Base-by-base conservation (phyloP, 2,888 invertebrate genomes). In the Himalopsyche japonica region DNA sequence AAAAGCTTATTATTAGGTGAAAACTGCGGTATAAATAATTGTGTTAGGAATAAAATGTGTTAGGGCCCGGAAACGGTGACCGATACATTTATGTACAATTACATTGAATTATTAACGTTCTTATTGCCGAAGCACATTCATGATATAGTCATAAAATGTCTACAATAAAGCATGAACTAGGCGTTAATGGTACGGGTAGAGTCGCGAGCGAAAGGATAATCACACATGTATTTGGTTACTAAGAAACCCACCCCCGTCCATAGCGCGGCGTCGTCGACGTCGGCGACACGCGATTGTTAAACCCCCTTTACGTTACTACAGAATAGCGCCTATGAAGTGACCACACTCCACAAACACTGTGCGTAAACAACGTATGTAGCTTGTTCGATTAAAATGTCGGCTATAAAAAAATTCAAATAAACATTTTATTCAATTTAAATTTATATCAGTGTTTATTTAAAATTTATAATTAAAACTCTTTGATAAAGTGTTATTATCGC, bases 211-310 rank as follows among this genome's bases (percentile, higher is more conserved):
- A 47, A 80, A 79, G 82, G 82, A 82, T 86, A 86, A 86, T 84
- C 84, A 83, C 82, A 86, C 80, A 82, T 86, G 84, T 84, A 84
- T 48, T 82, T 57, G 81, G 83, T 82, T 82, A 49, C 80, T 76
- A 77, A 64, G 76, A 76, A 70, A 70, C 48, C 43, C 76, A 32
- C 48, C 80, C 76, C 27, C 32, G 34, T 70, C 70, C 34, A 49
- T 43, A 34, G 37, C 37, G 77, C 43, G 77, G 37, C 37, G 77
- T 34, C 77, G 77, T 34, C 20, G 77, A 37, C 77, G 77, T 34
- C 37, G 77, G 37, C 77, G 77, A 43, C 77, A 77, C 77, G 77
- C 43, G 77, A 43, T 70, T 70, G 70, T 70, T 70, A 70, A 70
- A 70, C 70, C 70, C 70, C 70, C 70, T 70, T 70, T 48, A 83